A percentile compares a stretch with the other conserved stretches of the same genome.
phyloP scores from a whole-genome alignment of 2,888 invertebrate species.

The Carpatolechia fugitivella region DNA sequence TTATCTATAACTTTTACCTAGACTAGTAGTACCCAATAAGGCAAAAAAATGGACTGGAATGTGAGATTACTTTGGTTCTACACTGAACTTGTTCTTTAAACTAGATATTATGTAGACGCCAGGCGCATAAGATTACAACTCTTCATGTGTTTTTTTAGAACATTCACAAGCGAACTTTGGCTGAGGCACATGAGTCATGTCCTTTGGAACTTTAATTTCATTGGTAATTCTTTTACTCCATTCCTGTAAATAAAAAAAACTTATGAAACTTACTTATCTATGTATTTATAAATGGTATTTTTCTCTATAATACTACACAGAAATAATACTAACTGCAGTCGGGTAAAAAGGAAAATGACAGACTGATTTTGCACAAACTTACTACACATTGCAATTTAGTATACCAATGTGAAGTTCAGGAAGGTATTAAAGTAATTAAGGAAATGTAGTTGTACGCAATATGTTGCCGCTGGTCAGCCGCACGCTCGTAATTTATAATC shows the following conservation, averaged over 20 bases:
- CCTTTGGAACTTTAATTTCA: conserved; percentile 42
- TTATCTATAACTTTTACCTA: neutral
- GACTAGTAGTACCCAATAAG: neutral
- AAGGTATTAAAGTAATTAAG: too few species aligned
- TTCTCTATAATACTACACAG: too few species aligned
- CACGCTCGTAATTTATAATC: too few species aligned
- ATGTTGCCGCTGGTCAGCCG: too few species aligned
- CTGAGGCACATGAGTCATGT: conserved; percentile 64
- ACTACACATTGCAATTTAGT: too few species aligned
- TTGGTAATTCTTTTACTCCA: conserved; percentile 84
- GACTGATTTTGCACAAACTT: too few species aligned
- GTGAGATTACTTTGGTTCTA: neutral
- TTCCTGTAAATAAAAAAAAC: conserved; percentile 80
- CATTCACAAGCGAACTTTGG: conserved; percentile 51
- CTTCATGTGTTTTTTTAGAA: conserved; percentile 41
- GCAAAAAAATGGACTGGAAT: conserved; percentile 1
- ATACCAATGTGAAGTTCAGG: too few species aligned
- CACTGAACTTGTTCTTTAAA: neutral
- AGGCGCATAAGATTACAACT: conserved; percentile 46
- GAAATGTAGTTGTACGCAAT: too few species aligned
- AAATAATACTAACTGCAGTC: too few species aligned
- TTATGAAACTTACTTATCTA: too few species aligned
- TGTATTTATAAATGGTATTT: too few species aligned
- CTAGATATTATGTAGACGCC: neutral
- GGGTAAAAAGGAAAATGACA: too few species aligned